Evolutionary conservation across 2,888 invertebrate species (phyloP).

Genomic region (Acrocyrtus sp.): DNA sequence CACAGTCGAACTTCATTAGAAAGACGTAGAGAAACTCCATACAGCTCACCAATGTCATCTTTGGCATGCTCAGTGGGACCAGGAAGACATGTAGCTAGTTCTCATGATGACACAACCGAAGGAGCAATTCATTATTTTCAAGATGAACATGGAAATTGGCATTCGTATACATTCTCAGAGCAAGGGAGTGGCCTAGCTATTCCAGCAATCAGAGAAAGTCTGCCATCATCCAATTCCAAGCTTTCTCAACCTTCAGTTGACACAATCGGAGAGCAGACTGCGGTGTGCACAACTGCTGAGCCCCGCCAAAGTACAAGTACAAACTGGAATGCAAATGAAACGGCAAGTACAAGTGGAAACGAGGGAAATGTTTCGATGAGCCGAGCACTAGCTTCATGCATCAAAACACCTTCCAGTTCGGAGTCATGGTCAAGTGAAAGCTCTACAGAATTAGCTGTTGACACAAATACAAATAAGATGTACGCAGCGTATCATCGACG

Average conservation of each 20-base stretch:
- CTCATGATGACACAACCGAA: slow-evolving; percentile 83
- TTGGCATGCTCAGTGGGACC: slow-evolving; percentile 64
- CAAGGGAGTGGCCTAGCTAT: slow-evolving; percentile 33
- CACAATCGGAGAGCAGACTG: slow-evolving; percentile 21
- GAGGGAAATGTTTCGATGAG: slow-evolving; percentile 10
- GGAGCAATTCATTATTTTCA: slow-evolving; percentile 88
- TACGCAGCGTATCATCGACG: slow-evolving; percentile 53
- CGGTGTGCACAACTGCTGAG: slow-evolving; percentile 15
- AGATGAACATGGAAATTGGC: slow-evolving; percentile 88
- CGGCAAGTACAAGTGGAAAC: slow-evolving; percentile 32
- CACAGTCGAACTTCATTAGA: slow-evolving; percentile 61
- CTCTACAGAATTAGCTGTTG: slow-evolving; percentile 61
- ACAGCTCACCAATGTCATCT: slow-evolving; percentile 61
- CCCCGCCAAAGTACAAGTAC: slow-evolving; percentile 56
- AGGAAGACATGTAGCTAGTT: slow-evolving; percentile 77
- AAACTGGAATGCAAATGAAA: slow-evolving; percentile 41
- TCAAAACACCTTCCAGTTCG: slow-evolving; percentile 62
- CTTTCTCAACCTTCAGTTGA: slow-evolving; percentile 21
- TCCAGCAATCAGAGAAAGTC: slow-evolving; percentile 29
- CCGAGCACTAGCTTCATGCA: slow-evolving; percentile 31
- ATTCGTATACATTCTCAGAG: slow-evolving; percentile 83
- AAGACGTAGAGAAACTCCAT: slow-evolving; percentile 60
- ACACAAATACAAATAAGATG: slow-evolving; percentile 61
- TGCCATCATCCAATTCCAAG: slow-evolving; percentile 18
- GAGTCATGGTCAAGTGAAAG: slow-evolving; percentile 63